A percentile compares a stretch with the other conserved stretches of the same genome.
Evolutionary conservation across 2,888 invertebrate species (phyloP).

Genomic region (Trachelus iudaicus): DNA sequence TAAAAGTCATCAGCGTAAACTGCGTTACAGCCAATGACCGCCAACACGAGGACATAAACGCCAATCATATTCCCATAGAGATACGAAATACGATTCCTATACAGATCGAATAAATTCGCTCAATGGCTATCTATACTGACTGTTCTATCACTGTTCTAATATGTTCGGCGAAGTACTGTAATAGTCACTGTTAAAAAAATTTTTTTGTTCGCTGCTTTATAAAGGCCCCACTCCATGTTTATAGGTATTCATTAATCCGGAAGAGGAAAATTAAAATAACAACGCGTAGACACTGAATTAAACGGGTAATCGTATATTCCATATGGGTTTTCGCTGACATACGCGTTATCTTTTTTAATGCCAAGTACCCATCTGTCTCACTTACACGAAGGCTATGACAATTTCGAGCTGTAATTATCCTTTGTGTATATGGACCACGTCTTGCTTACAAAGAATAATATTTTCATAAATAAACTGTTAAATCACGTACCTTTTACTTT

Average conservation of each 20-base stretch:
- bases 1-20: slow-evolving; percentile 21
- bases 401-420: neutral
- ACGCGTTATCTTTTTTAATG: neutral
- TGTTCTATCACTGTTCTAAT: neutral
- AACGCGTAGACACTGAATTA: neutral
- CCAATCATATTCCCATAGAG: neutral
- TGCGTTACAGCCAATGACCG: neutral
- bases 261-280: neutral
- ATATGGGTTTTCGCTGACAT: neutral
- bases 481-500: neutral
- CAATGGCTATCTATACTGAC: neutral
- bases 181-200: neutral
- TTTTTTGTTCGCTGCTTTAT: neutral
- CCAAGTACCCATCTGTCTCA: neutral
- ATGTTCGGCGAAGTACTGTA: neutral
- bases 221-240: neutral
- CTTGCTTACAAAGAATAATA: neutral
- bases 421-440: neutral
- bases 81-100: neutral
- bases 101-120: neutral
- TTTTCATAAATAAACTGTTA: neutral
- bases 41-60: neutral
- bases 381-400: neutral
- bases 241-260: neutral
- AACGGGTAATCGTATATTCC: neutral